Percentiles rank a stretch among this genome's conserved stretches.
Evolutionary conservation across 2,888 invertebrate genomes (phyloP).

Genomic region (Aleiodes leptofemur): DNA sequence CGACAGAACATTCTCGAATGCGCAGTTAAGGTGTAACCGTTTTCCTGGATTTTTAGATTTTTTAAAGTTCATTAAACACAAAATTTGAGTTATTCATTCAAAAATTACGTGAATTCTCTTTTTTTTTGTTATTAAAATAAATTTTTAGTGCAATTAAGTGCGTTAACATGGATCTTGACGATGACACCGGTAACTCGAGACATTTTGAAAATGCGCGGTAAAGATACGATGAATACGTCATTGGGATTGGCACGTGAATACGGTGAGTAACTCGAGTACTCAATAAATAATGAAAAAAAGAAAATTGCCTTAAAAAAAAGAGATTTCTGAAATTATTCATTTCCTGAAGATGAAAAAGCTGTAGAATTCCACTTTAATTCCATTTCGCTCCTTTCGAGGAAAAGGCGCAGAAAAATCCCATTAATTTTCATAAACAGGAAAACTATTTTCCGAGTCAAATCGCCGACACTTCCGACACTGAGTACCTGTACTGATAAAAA

Average conservation of each 20-base stretch:
- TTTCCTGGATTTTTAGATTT: slow-evolving; percentile 2
- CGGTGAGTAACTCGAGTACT: slow-evolving; percentile 54
- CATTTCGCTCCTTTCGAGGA: not conserved
- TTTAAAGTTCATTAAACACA: not conserved
- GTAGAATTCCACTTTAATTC: not conserved
- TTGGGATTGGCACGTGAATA: slow-evolving; percentile 48
- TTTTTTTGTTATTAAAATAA: not conserved
- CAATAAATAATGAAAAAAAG: slow-evolving; percentile 2
- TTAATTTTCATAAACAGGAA: slow-evolving; percentile 17
- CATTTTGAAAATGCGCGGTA: slow-evolving; percentile 56
- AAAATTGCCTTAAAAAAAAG: not conserved
- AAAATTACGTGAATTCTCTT: not conserved
- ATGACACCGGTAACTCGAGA: slow-evolving; percentile 23
- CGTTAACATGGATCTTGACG: slow-evolving; percentile 10
- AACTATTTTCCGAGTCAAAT: slow-evolving; percentile 29
- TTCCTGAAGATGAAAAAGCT: too few species aligned
- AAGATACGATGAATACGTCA: slow-evolving; percentile 54
- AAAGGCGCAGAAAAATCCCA: not conserved
- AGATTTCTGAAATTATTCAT: not conserved
- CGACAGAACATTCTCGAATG: slow-evolving; percentile 25
- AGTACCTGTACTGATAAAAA: not conserved
- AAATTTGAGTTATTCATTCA: not conserved
- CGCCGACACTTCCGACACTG: slow-evolving; percentile 18
- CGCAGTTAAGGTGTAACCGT: slow-evolving; percentile 2
- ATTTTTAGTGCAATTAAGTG: not conserved